phyloP scores from a whole-genome alignment of 2,113 vertebrate genomes.

The Isurus oxyrinchus region DNA sequence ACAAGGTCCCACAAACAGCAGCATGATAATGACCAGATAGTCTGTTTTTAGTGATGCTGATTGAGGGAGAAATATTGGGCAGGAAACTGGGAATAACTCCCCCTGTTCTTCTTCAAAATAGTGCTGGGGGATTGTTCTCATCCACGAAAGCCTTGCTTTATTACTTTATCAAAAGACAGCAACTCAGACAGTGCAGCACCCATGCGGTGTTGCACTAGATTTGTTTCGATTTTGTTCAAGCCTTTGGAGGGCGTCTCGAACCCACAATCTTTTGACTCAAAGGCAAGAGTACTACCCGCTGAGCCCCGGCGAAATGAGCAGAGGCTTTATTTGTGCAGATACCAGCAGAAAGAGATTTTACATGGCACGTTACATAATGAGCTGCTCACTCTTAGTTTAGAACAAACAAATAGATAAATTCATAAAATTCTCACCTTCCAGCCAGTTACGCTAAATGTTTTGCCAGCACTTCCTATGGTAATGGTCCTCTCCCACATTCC shows the following conservation, averaged over 20 bases:
- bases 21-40: not conserved
- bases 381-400: not conserved
- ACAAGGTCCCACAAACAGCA: not conserved
- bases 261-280: not conserved
- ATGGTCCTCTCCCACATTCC: constrained; percentile 97
- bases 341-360: not conserved
- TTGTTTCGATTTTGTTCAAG: not conserved
- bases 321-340: not conserved
- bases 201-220: not conserved
- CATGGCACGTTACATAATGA: not conserved
- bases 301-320: not conserved
- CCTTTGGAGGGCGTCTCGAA: not conserved
- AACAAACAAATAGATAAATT: not conserved
- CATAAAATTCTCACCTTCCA: constrained; percentile 76
- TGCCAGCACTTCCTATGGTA: constrained; percentile 87
- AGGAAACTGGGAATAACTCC: not conserved
- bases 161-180: not conserved
- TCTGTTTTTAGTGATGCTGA: not conserved
- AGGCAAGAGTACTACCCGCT: not conserved
- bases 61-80: not conserved
- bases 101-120: not conserved
- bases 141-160: not conserved
- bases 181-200: too few species aligned
- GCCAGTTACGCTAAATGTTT: constrained; percentile 89
- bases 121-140: too few species aligned